Conservation (phyloP, 1,140 invertebrate species). For the Cydia fagiglandana region DNA sequence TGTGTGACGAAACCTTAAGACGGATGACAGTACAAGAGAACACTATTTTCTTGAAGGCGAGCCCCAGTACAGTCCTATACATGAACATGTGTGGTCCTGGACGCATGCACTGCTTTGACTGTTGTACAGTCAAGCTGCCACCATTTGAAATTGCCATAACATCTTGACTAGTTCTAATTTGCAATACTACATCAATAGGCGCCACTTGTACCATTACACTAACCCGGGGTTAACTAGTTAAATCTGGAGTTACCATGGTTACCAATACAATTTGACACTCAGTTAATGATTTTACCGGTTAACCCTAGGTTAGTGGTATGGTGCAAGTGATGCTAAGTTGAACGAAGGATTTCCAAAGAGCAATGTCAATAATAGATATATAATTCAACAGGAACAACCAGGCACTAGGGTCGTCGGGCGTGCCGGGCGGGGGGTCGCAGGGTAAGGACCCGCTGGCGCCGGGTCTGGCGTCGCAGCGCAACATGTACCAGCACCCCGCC, state of each 20-base stretch:
- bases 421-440: conserved; percentile 59
- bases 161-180: no score
- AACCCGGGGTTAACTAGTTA: no score
- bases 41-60: not conserved
- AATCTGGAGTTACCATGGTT: no score
- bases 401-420: conserved; percentile 57
- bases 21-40: not conserved
- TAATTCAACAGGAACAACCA: conserved; percentile 66
- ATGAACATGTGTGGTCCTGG: not conserved
- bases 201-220: no score
- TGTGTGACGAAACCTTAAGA: not conserved
- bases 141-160: not conserved
- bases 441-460: conserved; percentile 72
- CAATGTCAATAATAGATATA: not conserved
- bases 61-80: not conserved
- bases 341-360: not conserved
- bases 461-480: conserved; percentile 59
- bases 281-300: no score
- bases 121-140: not conserved
- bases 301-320: no score
- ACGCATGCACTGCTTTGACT: not conserved
- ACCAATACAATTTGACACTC: no score
- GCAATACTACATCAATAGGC: no score
- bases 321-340: no score
- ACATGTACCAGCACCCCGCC: conserved; percentile 71